These are phyloP conservation scores for Dendroctonus ponderosae DNA, from an alignment of 1,140 invertebrate genomes.

Conservation along the genomic window DNA sequence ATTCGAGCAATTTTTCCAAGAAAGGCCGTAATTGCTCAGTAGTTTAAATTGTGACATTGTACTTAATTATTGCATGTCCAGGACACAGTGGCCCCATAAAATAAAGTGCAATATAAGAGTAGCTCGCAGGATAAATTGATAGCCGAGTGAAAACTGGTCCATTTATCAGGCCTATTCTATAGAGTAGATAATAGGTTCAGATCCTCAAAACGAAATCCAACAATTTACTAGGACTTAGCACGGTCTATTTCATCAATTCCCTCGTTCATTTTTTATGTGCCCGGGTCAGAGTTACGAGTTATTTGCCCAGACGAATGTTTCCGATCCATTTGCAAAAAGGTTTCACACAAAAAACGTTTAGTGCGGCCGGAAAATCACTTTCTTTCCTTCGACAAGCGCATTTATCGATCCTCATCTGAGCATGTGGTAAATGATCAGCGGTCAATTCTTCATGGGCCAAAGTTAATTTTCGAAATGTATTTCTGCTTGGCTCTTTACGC, in stretches of 20 bases:
- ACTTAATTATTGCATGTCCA: background rate
- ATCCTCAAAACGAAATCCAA: background rate
- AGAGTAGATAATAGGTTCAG: background rate
- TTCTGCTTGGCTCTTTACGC: background rate
- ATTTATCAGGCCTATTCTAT: slow-evolving; percentile 3
- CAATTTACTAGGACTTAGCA: slow-evolving; percentile 11
- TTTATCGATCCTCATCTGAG: background rate
- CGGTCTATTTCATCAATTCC: slow-evolving; percentile 16
- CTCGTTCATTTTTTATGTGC: slow-evolving; percentile 17
- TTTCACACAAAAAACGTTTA: slow-evolving; percentile 16
- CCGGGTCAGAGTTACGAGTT: slow-evolving; percentile 12
- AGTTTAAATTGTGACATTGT: background rate
- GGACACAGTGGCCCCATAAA: background rate
- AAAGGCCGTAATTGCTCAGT: too few species aligned
- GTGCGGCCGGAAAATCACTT: slow-evolving; percentile 19
- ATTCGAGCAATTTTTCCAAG: too few species aligned
- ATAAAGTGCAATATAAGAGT: background rate
- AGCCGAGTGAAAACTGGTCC: background rate
- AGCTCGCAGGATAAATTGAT: background rate
- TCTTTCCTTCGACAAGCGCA: slow-evolving; percentile 12
- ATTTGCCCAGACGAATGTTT: slow-evolving; percentile 23
- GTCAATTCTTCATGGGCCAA: background rate
- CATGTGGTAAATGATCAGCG: background rate
- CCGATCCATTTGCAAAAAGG: slow-evolving; percentile 23
- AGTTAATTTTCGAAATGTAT: background rate